These are phyloP conservation scores for Dipodomys spectabilis DNA, from an alignment of 2,113 vertebrate species.

Conservation along the genomic window DNA sequence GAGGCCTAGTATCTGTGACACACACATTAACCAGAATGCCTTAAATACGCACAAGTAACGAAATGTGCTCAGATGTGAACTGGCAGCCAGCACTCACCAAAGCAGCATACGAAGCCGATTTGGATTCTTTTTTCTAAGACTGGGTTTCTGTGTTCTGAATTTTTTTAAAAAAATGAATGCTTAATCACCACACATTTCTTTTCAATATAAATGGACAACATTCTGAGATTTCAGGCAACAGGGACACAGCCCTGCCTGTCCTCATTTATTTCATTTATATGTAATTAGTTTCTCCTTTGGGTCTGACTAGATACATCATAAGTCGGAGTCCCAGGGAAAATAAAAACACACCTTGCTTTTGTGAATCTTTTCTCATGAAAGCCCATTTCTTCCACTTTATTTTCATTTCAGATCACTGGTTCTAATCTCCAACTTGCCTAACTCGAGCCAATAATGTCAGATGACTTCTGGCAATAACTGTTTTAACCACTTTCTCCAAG, in stretches of 20 bases:
- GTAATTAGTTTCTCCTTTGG: not conserved
- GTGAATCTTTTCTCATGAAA: fast-evolving
- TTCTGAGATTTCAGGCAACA: not conserved
- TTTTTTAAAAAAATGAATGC: not conserved
- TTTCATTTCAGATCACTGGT: not conserved
- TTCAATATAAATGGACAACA: not conserved
- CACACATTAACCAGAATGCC: not conserved
- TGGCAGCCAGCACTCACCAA: not conserved
- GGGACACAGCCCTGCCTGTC: not conserved
- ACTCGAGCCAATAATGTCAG: not conserved
- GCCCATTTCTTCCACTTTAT: fast-evolving
- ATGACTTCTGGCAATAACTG: not conserved
- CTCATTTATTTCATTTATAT: not conserved
- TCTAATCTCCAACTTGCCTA: not conserved
- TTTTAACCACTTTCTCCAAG: slow-evolving; percentile 10
- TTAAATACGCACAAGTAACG: not conserved
- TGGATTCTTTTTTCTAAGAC: not conserved
- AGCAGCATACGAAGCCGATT: not conserved
- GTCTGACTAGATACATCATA: not conserved
- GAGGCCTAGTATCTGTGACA: not conserved
- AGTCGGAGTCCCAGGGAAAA: no score
- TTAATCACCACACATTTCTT: not conserved
- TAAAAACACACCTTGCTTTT: fast-evolving
- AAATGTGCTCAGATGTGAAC: not conserved
- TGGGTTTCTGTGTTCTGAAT: not conserved